A percentile compares a stretch with the other conserved stretches of the same genome.
These are phyloP conservation scores for Pantherophis guttatus DNA, from an alignment of 2,113 vertebrate genomes.

Conservation along the genomic window DNA sequence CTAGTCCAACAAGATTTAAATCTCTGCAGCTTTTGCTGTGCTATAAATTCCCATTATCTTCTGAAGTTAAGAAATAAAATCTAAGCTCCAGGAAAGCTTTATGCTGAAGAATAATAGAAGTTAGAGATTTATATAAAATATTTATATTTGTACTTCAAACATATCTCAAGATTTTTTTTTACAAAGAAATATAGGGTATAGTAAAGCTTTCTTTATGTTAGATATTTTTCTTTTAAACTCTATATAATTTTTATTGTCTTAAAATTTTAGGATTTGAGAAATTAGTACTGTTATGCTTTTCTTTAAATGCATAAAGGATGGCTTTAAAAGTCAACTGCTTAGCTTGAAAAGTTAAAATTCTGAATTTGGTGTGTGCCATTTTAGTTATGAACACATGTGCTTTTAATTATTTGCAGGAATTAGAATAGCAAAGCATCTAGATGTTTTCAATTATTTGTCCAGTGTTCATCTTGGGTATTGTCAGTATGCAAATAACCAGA, in stretches of 20 bases:
- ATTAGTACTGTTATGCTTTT: background rate
- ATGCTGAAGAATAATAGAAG: slow-evolving; percentile 73
- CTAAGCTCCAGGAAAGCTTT: slow-evolving; percentile 65
- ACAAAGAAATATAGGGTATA: slow-evolving; percentile 56
- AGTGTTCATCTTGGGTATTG: background rate
- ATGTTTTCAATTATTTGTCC: background rate
- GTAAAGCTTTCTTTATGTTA: slow-evolving; percentile 64
- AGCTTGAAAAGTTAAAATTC: background rate
- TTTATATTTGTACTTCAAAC: slow-evolving; percentile 69
- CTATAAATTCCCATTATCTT: slow-evolving; percentile 58
- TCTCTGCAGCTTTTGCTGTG: slow-evolving; percentile 43
- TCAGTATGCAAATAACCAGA: background rate
- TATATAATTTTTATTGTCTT: background rate
- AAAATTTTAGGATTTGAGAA: slow-evolving; percentile 17
- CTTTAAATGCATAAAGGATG: slow-evolving; percentile 13
- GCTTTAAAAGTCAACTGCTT: background rate
- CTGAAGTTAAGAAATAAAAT: slow-evolving; percentile 63
- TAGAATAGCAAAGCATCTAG: slow-evolving; percentile 25
- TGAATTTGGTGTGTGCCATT: slow-evolving; percentile 4
- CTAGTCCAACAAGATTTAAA: slow-evolving; percentile 23
- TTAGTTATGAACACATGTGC: background rate
- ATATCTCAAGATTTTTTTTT: slow-evolving; percentile 67
- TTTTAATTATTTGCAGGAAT: slow-evolving; percentile 2
- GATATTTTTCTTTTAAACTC: slow-evolving; percentile 52
- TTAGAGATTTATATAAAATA: slow-evolving; percentile 74